A percentile compares a stretch with the other conserved stretches of the same genome.
phyloP scores from a whole-genome alignment of 2,888 invertebrate species.

The Ochropleura leucogaster region DNA sequence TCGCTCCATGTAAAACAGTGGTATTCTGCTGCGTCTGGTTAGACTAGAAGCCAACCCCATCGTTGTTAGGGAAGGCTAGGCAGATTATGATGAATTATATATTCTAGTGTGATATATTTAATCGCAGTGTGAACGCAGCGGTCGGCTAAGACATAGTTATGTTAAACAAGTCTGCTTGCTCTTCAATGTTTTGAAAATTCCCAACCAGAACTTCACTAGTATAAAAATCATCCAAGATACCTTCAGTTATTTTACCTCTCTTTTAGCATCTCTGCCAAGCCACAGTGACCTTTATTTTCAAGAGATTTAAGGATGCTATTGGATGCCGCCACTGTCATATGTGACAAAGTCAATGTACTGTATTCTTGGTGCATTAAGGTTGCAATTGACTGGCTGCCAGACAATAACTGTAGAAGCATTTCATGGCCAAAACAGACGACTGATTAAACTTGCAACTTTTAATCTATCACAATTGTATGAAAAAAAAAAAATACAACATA shows the following conservation, averaged over 20 bases:
- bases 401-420: not conserved
- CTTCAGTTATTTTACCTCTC: not conserved
- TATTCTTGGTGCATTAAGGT: not conserved
- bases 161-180: not conserved
- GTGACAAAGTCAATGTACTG: too few species aligned
- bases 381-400: not conserved
- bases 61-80: too few species aligned
- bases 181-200: not conserved
- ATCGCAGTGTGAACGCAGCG: conserved; percentile 38
- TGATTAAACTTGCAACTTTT: not conserved
- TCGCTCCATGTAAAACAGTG: too few species aligned
- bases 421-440: not conserved
- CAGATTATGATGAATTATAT: too few species aligned
- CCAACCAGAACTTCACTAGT: not conserved
- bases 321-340: too few species aligned
- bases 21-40: too few species aligned
- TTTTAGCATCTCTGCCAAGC: not conserved
- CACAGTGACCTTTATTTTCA: not conserved
- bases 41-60: too few species aligned
- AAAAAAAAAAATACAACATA: not conserved
- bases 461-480: not conserved
- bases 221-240: not conserved
- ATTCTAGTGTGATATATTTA: not conserved
- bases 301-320: not conserved
- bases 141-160: conserved; percentile 31